Evolutionary conservation across 2,797 vertebrate genomes (phyloP).

Genomic region (Diplodus sargus): DNA sequence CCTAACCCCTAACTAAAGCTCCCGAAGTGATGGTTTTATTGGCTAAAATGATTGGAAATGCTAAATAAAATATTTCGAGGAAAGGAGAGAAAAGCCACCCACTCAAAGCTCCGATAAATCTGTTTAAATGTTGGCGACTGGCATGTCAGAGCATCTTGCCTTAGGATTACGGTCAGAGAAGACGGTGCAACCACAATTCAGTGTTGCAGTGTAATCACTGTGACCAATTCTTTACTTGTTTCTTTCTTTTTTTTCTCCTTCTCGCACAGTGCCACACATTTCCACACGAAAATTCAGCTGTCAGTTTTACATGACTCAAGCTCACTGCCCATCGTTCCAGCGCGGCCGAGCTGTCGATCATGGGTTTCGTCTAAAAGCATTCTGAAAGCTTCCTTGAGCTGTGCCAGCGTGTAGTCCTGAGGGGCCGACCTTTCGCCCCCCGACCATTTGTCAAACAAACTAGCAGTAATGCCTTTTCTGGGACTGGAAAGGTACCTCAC

Average conservation of each 20-base stretch:
- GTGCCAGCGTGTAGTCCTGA: constrained; percentile 21
- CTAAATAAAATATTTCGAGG: neutral
- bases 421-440: constrained; percentile 43
- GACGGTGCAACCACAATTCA: neutral
- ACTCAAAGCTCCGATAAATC: neutral
- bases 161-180: neutral
- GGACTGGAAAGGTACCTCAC: constrained; percentile 34
- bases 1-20: too few species aligned
- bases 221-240: too few species aligned
- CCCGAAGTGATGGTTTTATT: neutral
- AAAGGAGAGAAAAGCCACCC: neutral
- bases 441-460: constrained; percentile 65
- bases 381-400: constrained; percentile 26
- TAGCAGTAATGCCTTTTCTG: constrained; percentile 30
- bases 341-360: constrained; percentile 16
- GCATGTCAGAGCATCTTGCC: neutral
- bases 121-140: neutral
- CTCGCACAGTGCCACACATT: constrained; percentile 12
- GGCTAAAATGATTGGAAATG: neutral
- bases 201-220: neutral
- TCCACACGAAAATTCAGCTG: constrained; percentile 20
- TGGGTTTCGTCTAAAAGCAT: constrained; percentile 3
- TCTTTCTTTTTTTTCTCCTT: neutral
- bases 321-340: constrained; percentile 5
- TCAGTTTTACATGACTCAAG: constrained; percentile 6